Base-by-base conservation (phyloP, 2,113 vertebrate genomes). In the Dicentrarchus labrax region DNA sequence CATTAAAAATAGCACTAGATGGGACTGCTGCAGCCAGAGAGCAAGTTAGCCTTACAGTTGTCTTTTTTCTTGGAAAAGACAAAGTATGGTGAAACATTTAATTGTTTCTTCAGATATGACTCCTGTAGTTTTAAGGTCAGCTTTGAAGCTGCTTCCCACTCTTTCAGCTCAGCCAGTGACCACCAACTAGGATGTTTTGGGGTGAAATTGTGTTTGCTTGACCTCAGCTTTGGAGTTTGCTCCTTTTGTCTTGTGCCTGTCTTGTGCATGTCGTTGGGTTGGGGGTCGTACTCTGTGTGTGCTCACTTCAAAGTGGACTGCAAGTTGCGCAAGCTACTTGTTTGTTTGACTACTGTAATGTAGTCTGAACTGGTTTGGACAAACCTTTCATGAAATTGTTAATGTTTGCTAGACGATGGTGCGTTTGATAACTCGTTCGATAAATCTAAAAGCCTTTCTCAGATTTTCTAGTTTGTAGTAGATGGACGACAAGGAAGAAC, bases 151-250 rank as follows among this genome's bases (percentile, higher is more conserved):
- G 7, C 45, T 68, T 72, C 50, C 6, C 39, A 24, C 15, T 36
- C 17, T 51, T 59, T 60, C 13, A 38, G 12, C 13, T n/a, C 38
- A 45, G 53, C 10, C 68, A 41, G 21, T 80, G 30, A 54, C 30
- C 22, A 15, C 6, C 2, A 36, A 15, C 9, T 6, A 5, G 2
- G 6, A 41, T 39, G 39, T 48, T 64, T 36, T 51, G 2, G 4
- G 51, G 21, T 47, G 38, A 48, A 4, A 47, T 36, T 30, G 16
- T 80, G 64, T 84, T 86, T 77, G 51, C 48, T 56, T 80, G 76
- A 74, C 72, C 84, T 72, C 12, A 0, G 16, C 41, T 70, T 70
- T 79, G 56, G 45, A 81, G 59, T 83, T 85, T 74, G 56, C 16
- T 47, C 56, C n/a, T 51, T 22, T 54, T 62, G 22, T 41, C 19